Conservation (phyloP, 2,797 vertebrate genomes). For the Nyctibius grandis region DNA sequence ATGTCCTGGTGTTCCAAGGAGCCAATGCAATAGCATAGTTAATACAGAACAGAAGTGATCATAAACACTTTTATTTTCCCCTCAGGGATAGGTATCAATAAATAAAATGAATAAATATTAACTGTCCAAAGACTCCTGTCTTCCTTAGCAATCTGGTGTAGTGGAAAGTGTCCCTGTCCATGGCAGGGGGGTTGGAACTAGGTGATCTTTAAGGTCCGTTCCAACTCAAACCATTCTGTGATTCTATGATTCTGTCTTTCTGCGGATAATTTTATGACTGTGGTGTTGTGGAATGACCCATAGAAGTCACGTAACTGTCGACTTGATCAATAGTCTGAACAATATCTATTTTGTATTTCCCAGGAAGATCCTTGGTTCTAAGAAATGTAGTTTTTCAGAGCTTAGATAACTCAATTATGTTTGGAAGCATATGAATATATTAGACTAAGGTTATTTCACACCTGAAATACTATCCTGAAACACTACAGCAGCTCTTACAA, state of each 20-base stretch:
- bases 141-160: too few relatives aligned
- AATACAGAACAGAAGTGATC: neutral
- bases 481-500: neutral
- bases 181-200: too few relatives aligned
- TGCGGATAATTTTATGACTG: neutral
- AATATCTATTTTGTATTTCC: neutral
- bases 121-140: neutral
- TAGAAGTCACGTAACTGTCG: neutral
- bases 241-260: too few relatives aligned
- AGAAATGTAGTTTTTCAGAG: neutral
- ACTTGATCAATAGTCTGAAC: neutral
- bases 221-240: too few relatives aligned
- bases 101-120: neutral
- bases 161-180: too few relatives aligned
- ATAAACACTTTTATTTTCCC: neutral
- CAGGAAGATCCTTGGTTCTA: neutral
- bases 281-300: neutral
- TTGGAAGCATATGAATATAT: neutral
- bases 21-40: accelerated
- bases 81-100: neutral
- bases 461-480: neutral
- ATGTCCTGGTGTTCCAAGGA: neutral
- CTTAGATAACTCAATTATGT: neutral
- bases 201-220: too few relatives aligned
- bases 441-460: neutral